phyloP scores from a whole-genome alignment of 2,113 vertebrate genomes.

The Xiphias gladius region DNA sequence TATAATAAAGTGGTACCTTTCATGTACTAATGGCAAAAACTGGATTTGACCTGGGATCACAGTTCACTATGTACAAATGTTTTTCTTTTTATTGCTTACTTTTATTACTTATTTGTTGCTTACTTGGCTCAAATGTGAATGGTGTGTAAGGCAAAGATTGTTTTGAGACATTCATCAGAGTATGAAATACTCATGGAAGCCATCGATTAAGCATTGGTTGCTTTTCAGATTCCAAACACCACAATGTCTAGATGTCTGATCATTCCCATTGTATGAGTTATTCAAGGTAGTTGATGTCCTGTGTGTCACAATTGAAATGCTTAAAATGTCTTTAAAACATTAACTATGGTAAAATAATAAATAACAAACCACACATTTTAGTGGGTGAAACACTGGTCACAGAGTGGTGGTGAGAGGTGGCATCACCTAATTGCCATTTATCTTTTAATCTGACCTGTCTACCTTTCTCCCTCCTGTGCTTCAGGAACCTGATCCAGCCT shows the following conservation, averaged over 20 bases:
- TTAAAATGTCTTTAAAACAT: background rate
- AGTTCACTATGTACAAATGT: background rate
- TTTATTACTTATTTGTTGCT: background rate
- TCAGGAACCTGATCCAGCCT: conserved; percentile 96
- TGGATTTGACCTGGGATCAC: background rate
- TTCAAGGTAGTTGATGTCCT: no score
- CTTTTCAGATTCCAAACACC: no score
- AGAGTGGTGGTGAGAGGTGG: no score
- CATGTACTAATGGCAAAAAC: background rate
- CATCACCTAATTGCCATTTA: background rate
- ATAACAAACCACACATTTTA: no score
- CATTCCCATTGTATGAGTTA: background rate
- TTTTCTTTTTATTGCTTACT: background rate
- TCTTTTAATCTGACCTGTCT: background rate
- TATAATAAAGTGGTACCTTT: no score
- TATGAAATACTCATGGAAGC: background rate
- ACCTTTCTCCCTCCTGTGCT: background rate
- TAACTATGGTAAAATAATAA: background rate
- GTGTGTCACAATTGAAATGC: background rate
- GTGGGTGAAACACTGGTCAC: no score
- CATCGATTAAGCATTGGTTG: background rate
- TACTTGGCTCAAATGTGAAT: background rate
- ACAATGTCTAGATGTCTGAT: background rate
- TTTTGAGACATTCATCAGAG: background rate
- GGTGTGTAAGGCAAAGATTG: background rate